These are phyloP conservation scores for Gambelia wislizenii DNA, from an alignment of 2,797 vertebrate species.

Conservation along the genomic window DNA sequence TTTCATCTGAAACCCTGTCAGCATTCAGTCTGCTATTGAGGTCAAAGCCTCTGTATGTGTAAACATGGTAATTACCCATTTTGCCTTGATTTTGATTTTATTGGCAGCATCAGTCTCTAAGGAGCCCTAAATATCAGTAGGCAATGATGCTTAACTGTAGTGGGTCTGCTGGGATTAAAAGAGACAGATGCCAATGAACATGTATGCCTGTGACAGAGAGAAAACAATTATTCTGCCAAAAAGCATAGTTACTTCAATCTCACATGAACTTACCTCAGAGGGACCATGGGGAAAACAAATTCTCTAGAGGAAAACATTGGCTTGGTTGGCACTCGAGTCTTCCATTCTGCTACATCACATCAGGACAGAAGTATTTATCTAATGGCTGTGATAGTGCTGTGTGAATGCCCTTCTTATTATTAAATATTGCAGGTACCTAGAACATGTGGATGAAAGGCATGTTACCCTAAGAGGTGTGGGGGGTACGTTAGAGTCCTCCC, in stretches of 20 bases:
- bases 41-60: background rate
- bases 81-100: conserved; percentile 33
- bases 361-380: conserved; percentile 22
- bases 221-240: conserved; percentile 1
- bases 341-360: conserved; percentile 12
- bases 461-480: too few relatives aligned
- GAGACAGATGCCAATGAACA: background rate
- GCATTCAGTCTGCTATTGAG: conserved; percentile 22
- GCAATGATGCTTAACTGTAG: conserved; percentile 16
- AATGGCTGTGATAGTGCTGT: background rate
- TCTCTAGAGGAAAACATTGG: background rate
- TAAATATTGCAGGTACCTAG: conserved; percentile 13
- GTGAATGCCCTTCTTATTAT: conserved; percentile 21
- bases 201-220: background rate
- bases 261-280: background rate
- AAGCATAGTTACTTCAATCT: background rate
- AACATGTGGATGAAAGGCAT: too few relatives aligned
- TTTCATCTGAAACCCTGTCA: background rate
- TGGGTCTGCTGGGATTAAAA: background rate
- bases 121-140: conserved; percentile 7
- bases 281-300: background rate
- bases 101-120: conserved; percentile 26
- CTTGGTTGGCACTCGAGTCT: conserved; percentile 12
- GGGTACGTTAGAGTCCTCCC: too few relatives aligned
- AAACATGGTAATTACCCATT: background rate